phyloP scores from a whole-genome alignment of 2,888 invertebrate species.

The Dusona sp. region DNA sequence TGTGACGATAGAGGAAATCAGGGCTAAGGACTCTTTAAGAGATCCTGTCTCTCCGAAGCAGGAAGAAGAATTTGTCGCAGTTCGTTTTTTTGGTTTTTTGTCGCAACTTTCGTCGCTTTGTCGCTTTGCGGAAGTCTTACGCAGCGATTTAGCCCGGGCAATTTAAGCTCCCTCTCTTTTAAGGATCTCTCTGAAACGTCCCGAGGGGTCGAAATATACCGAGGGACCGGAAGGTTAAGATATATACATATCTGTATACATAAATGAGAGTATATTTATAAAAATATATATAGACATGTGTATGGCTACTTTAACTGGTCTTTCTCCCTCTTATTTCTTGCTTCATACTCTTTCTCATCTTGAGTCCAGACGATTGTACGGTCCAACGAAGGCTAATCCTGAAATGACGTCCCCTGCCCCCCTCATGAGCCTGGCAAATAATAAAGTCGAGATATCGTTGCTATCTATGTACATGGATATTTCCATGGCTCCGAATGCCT shows the following conservation, averaged over 20 bases:
- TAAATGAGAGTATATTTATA: background rate
- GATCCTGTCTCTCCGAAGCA: background rate
- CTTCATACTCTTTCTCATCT: constrained; percentile 1
- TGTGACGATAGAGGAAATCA: background rate
- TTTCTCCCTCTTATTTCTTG: background rate
- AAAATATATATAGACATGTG: background rate
- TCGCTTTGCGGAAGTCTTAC: constrained; percentile 48
- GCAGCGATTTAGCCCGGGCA: constrained; percentile 54
- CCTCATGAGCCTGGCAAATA: constrained; percentile 46
- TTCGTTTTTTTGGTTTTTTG: constrained; percentile 10
- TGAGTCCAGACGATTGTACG: constrained; percentile 18
- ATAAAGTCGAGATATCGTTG: constrained; percentile 54
- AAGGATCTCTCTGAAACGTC: constrained; percentile 11
- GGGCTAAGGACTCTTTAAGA: background rate
- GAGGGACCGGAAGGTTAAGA: constrained; percentile 24
- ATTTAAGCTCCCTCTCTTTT: constrained; percentile 48
- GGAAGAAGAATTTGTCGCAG: background rate
- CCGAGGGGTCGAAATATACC: constrained; percentile 34
- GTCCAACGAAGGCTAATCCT: constrained; percentile 44
- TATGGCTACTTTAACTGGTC: background rate
- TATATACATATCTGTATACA: background rate
- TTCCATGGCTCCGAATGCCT: background rate
- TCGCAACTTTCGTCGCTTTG: background rate
- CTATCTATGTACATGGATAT: background rate
- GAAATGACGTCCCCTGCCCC: constrained; percentile 51